phyloP scores from a whole-genome alignment of 1,140 invertebrate species.

The Metopolophium dirhodum region DNA sequence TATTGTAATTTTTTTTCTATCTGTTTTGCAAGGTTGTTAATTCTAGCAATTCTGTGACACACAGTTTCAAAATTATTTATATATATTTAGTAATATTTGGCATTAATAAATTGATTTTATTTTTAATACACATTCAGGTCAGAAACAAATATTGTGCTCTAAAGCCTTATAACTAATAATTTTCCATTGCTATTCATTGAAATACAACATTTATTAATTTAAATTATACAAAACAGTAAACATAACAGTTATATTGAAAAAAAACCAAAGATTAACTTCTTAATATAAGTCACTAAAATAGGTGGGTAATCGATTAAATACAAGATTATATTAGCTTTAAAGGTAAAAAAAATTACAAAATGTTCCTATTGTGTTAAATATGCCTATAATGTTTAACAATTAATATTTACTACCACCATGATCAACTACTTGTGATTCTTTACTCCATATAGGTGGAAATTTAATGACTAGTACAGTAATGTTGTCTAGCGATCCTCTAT shows the following conservation, averaged over 20 bases:
- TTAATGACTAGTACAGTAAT: conserved; percentile 93
- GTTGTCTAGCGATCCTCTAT: conserved; percentile 91
- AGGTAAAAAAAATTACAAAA: conserved; percentile 27
- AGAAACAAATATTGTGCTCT: not conserved
- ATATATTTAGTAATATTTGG: not conserved
- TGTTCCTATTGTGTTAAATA: conserved; percentile 19
- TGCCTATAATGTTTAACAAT: not conserved
- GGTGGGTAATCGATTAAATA: not conserved
- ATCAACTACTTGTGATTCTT: conserved; percentile 40
- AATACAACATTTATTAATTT: not conserved
- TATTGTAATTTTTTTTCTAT: not conserved
- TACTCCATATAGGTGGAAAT: conserved; percentile 64
- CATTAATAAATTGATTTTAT: not conserved
- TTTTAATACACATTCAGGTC: not conserved
- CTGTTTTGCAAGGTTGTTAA: not conserved
- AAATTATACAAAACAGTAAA: conserved; percentile 15
- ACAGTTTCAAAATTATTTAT: too few relatives aligned
- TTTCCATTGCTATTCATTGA: not conserved
- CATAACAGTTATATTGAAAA: not conserved
- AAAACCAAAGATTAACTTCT: not conserved
- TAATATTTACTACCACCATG: conserved; percentile 32
- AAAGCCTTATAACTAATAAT: not conserved
- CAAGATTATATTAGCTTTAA: not conserved
- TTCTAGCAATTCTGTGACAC: not conserved
- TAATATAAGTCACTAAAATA: not conserved